Evolutionary conservation across 2,113 vertebrate genomes (phyloP).

Genomic region (Chloropsis cyanopogon): DNA sequence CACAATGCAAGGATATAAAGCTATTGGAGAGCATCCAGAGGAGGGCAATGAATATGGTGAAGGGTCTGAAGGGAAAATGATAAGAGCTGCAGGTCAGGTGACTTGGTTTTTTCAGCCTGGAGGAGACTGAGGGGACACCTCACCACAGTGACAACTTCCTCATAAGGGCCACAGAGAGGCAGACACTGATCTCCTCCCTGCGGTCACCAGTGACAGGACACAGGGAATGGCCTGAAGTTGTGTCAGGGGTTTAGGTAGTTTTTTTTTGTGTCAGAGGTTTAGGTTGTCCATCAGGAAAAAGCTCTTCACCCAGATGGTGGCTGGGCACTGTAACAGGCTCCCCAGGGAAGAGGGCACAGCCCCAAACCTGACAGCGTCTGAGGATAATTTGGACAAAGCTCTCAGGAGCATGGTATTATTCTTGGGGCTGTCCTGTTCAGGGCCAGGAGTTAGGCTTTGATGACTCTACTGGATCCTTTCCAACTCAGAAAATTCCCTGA

Average conservation of each 20-base stretch:
- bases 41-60: neutral
- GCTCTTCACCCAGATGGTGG: neutral
- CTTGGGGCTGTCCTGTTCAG: neutral
- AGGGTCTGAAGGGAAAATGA: neutral
- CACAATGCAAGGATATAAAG: neutral
- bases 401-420: neutral
- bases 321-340: too few relatives aligned
- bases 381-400: neutral
- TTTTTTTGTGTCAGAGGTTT: too few relatives aligned
- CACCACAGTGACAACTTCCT: neutral
- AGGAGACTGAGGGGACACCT: neutral
- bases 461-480: neutral
- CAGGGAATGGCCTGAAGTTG: too few relatives aligned
- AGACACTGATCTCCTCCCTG: too few relatives aligned
- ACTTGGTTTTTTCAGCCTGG: neutral
- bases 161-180: accelerated
- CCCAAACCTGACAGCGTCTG: neutral
- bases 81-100: neutral
- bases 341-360: neutral
- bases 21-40: neutral
- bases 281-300: neutral
- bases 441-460: neutral
- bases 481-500: neutral
- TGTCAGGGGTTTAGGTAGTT: too few relatives aligned
- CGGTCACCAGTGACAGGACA: neutral